Evolutionary conservation across 1,140 invertebrate genomes (phyloP).

Genomic region (Drosophila insularis): DNA sequence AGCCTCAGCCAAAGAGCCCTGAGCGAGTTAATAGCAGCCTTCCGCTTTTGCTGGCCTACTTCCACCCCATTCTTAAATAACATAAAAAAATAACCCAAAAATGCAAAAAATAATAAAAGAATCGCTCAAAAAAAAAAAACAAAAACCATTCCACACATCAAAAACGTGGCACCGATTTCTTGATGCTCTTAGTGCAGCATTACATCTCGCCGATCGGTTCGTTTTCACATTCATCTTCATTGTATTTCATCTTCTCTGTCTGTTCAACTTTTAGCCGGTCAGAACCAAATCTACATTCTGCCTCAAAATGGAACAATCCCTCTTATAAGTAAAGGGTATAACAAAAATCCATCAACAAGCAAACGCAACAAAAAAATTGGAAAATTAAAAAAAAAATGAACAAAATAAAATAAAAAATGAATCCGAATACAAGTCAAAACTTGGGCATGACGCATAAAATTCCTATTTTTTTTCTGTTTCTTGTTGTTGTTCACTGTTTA

Average conservation of each 20-base stretch:
- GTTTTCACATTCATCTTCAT: not conserved
- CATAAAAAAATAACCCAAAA: not conserved
- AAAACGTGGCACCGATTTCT: not conserved
- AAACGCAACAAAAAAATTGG: conserved; percentile 1
- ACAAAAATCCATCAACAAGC: not conserved
- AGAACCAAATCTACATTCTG: too few relatives aligned
- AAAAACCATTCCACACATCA: not conserved
- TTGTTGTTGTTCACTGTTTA: not conserved
- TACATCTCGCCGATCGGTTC: too few relatives aligned
- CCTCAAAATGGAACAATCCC: too few relatives aligned
- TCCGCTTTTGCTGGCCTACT: not conserved
- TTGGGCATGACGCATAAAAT: conserved; percentile 24
- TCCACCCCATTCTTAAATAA: not conserved
- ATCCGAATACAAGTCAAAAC: conserved; percentile 14
- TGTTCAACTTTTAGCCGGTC: too few relatives aligned
- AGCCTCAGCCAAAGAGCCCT: not conserved
- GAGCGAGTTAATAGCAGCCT: conserved; percentile 19
- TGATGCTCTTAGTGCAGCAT: not conserved
- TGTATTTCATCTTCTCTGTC: too few relatives aligned
- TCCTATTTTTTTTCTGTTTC: conserved; percentile 8
- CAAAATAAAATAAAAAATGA: conserved; percentile 10
- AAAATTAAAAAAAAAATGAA: conserved; percentile 12
- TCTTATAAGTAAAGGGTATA: not conserved
- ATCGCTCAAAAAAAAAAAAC: not conserved
- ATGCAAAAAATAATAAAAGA: not conserved